Base-by-base conservation (phyloP, 2,113 vertebrate species). In the Tretioscincus oriximinensis region DNA sequence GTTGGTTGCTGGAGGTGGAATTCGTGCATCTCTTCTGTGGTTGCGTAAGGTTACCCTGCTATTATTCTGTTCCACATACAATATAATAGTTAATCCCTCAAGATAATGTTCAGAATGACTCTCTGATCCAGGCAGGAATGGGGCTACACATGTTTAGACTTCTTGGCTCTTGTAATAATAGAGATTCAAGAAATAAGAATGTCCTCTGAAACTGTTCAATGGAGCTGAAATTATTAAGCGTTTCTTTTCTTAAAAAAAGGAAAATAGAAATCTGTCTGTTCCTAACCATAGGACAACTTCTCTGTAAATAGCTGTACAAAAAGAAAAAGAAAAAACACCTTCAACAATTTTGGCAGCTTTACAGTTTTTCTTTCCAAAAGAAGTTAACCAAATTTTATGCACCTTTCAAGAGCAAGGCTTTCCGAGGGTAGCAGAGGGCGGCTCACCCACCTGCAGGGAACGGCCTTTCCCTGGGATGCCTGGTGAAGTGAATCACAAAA, bases 281-380 rank as follows among this genome's bases (percentile, higher is more conserved):
- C 81, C 67, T 80, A 81, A 22, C 41, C 71, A 21, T 58, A 75
- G 77, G 26, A 24, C 77, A 20, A 73, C 9, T 20, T 84, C 72
- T 68, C 20, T 60, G 47, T 66, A 86, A 74, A 72, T 9, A 20
- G 2, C 63, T 63, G 80, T 49, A 51, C 75, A 20, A 3, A 86
- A 78, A 51, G 18, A 66, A 70, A 41, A 41, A 41, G 35, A 41
- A 41, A 41, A 41, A 41, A 41, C 35, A 41, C 35, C 77, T 73
- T 60, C 21, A 84, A 77, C 49, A 77, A 51, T 70, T 51, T 88
- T 84, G 72, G 80, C 77, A 71, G 77, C 41, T 51, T 82, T 41
- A 73, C n/a, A 76, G 1, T 24, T 70, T 41, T 79, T 78, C 41
- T 3, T 80, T 83, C 85, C 20, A 75, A 68, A 11, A 78, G 47